Percentiles rank a stretch among this genome's conserved stretches.
phyloP scores from a whole-genome alignment of 1,140 invertebrate genomes.

The Brachionus rubens region DNA sequence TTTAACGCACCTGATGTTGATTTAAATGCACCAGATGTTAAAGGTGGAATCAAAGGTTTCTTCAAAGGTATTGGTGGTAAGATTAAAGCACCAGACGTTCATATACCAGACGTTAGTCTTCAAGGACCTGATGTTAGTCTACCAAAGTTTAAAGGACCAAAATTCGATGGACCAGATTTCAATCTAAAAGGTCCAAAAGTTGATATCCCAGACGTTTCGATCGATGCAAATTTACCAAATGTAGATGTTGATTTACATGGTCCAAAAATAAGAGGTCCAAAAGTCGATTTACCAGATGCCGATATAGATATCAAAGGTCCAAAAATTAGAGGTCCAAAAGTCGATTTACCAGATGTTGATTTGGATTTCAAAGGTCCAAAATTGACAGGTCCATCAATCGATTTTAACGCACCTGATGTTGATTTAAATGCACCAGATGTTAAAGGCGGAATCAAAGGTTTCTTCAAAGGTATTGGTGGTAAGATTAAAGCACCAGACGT shows the following conservation, averaged over 20 bases:
- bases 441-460: background rate
- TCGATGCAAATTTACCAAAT: conserved; percentile 5
- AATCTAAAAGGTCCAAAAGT: background rate
- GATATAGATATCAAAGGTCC: background rate
- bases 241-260: background rate
- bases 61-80: conserved; percentile 32
- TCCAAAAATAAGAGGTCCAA: background rate
- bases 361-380: background rate
- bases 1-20: conserved; percentile 12
- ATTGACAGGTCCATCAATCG: background rate
- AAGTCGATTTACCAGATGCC: background rate
- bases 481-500: conserved; percentile 3
- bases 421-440: background rate
- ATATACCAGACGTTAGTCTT: conserved; percentile 2
- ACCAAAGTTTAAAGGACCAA: conserved; percentile 31
- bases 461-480: background rate
- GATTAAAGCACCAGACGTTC: conserved; percentile 29
- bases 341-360: background rate
- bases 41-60: background rate
- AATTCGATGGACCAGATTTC: background rate
- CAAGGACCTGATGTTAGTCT: background rate
- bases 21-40: background rate
- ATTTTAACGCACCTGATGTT: background rate
- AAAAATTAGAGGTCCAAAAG: background rate
- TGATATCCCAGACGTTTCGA: background rate